These are phyloP conservation scores for Xiphophorus birchmanni DNA, from an alignment of 2,797 vertebrate genomes.

Conservation along the genomic window DNA sequence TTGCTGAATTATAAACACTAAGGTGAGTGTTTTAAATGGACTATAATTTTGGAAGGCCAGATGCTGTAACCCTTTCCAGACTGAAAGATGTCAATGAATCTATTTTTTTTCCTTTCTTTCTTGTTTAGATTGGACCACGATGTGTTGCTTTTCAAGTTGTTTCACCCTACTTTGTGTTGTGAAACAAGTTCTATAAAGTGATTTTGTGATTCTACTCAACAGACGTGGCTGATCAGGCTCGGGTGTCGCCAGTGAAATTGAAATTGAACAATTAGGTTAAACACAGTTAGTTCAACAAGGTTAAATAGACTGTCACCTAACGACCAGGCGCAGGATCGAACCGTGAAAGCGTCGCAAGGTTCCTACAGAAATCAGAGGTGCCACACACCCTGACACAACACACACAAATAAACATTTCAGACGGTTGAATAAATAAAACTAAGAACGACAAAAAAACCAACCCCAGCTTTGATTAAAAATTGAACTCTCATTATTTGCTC, in stretches of 20 bases:
- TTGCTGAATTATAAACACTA: not conserved
- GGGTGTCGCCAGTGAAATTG: not conserved
- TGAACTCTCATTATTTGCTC: not conserved
- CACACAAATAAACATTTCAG: not conserved
- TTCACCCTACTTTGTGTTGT: not conserved
- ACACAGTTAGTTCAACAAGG: not conserved
- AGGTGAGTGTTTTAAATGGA: not conserved
- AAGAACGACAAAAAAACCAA: not conserved
- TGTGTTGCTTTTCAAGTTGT: not conserved
- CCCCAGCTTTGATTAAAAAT: slow-evolving; percentile 5
- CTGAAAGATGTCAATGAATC: not conserved
- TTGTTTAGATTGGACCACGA: not conserved
- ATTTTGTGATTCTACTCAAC: not conserved
- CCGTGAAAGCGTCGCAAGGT: not conserved
- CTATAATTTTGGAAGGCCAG: not conserved
- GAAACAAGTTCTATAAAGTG: not conserved
- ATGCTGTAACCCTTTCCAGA: not conserved
- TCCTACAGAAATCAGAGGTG: not conserved
- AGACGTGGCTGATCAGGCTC: not conserved
- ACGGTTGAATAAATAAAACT: slow-evolving; percentile 6
- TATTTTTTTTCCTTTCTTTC: not conserved
- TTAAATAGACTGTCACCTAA: not conserved
- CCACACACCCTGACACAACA: not conserved
- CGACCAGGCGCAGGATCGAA: not conserved
- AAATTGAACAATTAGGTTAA: not conserved